Conservation (phyloP, 2,797 vertebrate genomes). For the Ctenopoma kingsleyae region DNA sequence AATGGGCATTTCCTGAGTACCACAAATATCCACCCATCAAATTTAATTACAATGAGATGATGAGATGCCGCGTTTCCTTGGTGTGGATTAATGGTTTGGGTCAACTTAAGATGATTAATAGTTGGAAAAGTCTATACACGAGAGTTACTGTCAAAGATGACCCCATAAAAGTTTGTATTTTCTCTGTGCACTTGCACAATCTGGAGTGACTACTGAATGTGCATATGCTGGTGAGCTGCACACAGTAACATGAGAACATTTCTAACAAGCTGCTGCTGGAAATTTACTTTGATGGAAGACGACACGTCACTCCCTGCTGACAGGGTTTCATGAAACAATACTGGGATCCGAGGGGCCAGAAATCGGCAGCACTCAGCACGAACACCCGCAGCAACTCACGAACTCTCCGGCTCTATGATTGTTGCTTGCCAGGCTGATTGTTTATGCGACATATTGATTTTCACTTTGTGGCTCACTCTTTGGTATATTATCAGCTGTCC, state of each 20-base stretch:
- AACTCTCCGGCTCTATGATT: conserved; percentile 15
- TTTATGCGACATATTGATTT: conserved; percentile 59
- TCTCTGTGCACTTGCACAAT: too few species aligned
- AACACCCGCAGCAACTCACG: conserved; percentile 11
- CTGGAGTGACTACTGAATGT: not conserved
- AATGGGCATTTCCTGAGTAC: too few species aligned
- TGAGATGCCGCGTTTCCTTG: too few species aligned
- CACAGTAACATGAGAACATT: conserved; percentile 5
- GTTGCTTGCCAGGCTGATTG: conserved; percentile 30
- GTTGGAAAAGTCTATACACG: too few species aligned
- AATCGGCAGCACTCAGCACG: conserved; percentile 20
- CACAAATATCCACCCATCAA: too few species aligned
- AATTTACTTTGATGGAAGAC: conserved; percentile 23
- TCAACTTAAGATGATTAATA: too few species aligned
- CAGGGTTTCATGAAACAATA: conserved; percentile 48
- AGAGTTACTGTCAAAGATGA: not conserved
- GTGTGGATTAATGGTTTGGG: too few species aligned
- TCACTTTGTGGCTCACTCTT: conserved; percentile 46
- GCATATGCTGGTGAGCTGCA: conserved; percentile 13
- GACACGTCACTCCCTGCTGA: conserved; percentile 29
- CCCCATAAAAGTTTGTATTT: too few species aligned
- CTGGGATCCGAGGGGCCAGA: conserved; percentile 26
- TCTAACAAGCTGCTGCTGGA: conserved; percentile 11
- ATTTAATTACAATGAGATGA: too few species aligned
- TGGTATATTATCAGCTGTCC: conserved; percentile 71